phyloP scores from a whole-genome alignment of 2,797 vertebrate species.

The Liparis tanakae region DNA sequence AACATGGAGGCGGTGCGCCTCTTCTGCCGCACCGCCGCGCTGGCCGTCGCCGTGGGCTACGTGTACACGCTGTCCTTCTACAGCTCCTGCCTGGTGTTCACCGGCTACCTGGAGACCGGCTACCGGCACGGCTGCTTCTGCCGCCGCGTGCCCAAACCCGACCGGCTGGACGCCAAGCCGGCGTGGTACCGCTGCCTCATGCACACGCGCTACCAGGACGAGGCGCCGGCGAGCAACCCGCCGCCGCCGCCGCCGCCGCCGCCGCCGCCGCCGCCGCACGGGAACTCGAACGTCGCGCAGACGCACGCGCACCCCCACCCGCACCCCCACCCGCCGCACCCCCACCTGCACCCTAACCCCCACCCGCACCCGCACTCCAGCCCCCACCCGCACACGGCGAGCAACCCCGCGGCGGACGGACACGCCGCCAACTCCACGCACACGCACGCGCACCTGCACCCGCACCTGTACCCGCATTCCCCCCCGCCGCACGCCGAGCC shows the following conservation, averaged over 20 bases:
- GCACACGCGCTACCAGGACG: slow-evolving; percentile 95
- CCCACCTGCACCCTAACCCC: background rate
- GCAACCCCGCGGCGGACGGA: slow-evolving; percentile 20
- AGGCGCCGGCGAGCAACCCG: slow-evolving; percentile 62
- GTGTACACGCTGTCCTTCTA: slow-evolving; percentile 98
- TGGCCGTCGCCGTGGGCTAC: slow-evolving; percentile 95
- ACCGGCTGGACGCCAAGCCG: slow-evolving; percentile 93
- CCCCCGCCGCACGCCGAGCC: slow-evolving; percentile 84
- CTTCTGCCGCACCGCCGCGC: slow-evolving; percentile 96
- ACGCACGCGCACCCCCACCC: slow-evolving; percentile 31
- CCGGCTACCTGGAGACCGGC: slow-evolving; percentile 97
- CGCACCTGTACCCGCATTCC: slow-evolving; percentile 33
- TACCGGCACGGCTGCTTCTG: slow-evolving; percentile 99
- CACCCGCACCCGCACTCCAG: slow-evolving; percentile 3
- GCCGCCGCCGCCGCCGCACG: background rate
- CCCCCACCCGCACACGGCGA: slow-evolving; percentile 22
- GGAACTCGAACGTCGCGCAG: slow-evolving; percentile 50
- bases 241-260: background rate
- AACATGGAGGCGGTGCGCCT: slow-evolving; percentile 99
- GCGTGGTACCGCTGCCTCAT: slow-evolving; percentile 97
- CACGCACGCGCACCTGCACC: slow-evolving; percentile 18
- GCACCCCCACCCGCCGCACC: slow-evolving; percentile 21
- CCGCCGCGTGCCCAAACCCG: slow-evolving; percentile 87
- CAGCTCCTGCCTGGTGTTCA: slow-evolving; percentile 97
- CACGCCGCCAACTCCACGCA: slow-evolving; percentile 56